A percentile compares a stretch with the other conserved stretches of the same genome.
These are phyloP conservation scores for Pristionchus pacificus DNA, from an alignment of 1,140 invertebrate genomes.

Conservation along the genomic window DNA sequence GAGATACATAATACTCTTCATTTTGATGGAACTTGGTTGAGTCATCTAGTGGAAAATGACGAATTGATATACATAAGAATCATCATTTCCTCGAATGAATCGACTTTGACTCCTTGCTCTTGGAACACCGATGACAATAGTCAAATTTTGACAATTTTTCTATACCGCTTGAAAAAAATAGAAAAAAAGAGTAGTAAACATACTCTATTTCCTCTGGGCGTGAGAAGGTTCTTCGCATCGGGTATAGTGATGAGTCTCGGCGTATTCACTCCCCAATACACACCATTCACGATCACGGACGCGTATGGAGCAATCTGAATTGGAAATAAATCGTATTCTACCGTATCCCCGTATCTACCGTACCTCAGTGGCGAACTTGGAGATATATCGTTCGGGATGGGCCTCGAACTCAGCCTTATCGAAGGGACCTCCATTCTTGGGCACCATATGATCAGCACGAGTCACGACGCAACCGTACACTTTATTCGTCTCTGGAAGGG, in stretches of 20 bases:
- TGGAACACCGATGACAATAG: no score
- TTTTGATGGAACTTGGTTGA: constrained; percentile 82
- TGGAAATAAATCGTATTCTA: constrained; percentile 3
- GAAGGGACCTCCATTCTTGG: constrained; percentile 71
- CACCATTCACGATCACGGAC: constrained; percentile 92
- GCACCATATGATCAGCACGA: constrained; percentile 82
- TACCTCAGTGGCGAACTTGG: constrained; percentile 88
- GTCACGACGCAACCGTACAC: constrained; percentile 88
- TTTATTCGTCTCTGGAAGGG: constrained; percentile 76
- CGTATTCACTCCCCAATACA: constrained; percentile 95
- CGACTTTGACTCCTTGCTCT: no score
- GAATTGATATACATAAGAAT: no score
- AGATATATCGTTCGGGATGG: constrained; percentile 86
- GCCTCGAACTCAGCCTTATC: constrained; percentile 74
- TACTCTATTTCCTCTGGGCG: constrained; percentile 59
- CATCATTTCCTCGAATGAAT: no score
- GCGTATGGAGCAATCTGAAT: constrained; percentile 87
- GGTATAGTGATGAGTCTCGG: constrained; percentile 93
- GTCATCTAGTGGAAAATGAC: no score
- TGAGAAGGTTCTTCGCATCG: constrained; percentile 86
- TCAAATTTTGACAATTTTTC: no score
- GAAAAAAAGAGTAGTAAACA: neutral
- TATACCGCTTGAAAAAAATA: no score
- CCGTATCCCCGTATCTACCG: no score
- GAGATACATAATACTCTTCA: no score